Percentiles rank a stretch among this genome's conserved stretches.
phyloP scores from a whole-genome alignment of 2,888 invertebrate species.

The Brachynemurus nebulosus region DNA sequence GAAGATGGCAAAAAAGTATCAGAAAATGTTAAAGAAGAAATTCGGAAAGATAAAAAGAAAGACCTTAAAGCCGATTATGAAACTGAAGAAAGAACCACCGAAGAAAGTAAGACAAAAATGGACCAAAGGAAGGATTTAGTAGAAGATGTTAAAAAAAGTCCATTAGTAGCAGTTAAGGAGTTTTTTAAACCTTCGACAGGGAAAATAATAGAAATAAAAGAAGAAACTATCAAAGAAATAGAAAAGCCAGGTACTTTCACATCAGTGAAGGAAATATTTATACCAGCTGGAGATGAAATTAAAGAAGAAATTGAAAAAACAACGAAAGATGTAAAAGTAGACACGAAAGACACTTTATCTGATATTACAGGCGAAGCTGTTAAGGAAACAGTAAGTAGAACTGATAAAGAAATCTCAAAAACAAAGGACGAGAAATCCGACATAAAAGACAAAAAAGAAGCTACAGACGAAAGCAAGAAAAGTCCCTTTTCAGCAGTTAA shows the following conservation, averaged over 20 bases:
- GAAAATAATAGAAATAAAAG: no score
- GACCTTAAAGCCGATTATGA: background rate
- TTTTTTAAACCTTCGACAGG: no score
- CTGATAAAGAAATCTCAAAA: no score
- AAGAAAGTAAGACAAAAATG: background rate
- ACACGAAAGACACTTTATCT: no score
- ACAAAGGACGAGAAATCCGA: no score
- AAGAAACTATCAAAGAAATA: no score
- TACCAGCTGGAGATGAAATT: conserved; percentile 1
- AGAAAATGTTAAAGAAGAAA: conserved; percentile 3
- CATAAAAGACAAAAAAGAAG: no score
- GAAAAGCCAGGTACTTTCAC: background rate
- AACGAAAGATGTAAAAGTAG: no score
- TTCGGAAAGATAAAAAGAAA: background rate
- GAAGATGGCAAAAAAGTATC: conserved; percentile 7
- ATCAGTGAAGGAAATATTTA: conserved; percentile 7
- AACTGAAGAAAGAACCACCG: background rate
- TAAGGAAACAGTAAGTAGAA: no score
- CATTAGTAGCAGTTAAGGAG: no score
- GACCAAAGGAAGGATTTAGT: background rate
- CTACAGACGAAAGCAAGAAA: no score
- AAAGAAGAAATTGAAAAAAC: conserved; percentile 10
- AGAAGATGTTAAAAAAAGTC: background rate
- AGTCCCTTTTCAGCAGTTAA: conserved; percentile 1
- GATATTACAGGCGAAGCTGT: no score